A percentile compares a stretch with the other conserved stretches of the same genome.
Conservation (phyloP, 2,888 invertebrate species). For the Byasa hedistus region DNA sequence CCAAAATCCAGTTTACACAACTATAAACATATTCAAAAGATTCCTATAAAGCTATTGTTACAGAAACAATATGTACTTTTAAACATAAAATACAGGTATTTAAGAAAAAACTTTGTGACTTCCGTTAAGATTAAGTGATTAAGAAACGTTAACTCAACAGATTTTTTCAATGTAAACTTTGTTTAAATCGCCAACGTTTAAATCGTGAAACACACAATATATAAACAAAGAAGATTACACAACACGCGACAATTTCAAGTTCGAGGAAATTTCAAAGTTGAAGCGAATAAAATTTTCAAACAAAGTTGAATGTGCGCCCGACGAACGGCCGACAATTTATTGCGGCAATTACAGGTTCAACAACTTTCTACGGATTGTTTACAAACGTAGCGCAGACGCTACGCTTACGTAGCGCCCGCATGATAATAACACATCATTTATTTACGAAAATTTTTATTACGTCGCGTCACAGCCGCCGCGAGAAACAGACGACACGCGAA, state of each 20-base stretch:
- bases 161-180: too few relatives aligned
- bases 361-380: constrained; percentile 29
- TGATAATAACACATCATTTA: constrained; percentile 17
- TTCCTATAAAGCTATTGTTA: too few relatives aligned
- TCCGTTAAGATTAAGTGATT: too few relatives aligned
- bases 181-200: too few relatives aligned
- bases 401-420: constrained; percentile 15
- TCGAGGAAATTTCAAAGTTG: constrained; percentile 3
- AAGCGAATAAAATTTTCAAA: constrained; percentile 11
- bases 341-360: constrained; percentile 25
- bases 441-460: constrained; percentile 6
- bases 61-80: too few relatives aligned
- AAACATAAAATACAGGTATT: too few relatives aligned
- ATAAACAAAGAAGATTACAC: too few relatives aligned
- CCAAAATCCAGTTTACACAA: too few relatives aligned
- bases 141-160: too few relatives aligned
- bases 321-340: constrained; percentile 20
- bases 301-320: constrained; percentile 4
- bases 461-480: not conserved
- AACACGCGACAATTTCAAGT: not conserved
- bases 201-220: too few relatives aligned
- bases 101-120: too few relatives aligned
- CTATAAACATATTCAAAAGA: too few relatives aligned
- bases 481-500: constrained; percentile 23
- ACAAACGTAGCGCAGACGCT: constrained; percentile 29